Percentiles rank a stretch among this genome's conserved stretches.
phyloP scores from a whole-genome alignment of 1,140 invertebrate genomes.

The Drosophila teissieri region DNA sequence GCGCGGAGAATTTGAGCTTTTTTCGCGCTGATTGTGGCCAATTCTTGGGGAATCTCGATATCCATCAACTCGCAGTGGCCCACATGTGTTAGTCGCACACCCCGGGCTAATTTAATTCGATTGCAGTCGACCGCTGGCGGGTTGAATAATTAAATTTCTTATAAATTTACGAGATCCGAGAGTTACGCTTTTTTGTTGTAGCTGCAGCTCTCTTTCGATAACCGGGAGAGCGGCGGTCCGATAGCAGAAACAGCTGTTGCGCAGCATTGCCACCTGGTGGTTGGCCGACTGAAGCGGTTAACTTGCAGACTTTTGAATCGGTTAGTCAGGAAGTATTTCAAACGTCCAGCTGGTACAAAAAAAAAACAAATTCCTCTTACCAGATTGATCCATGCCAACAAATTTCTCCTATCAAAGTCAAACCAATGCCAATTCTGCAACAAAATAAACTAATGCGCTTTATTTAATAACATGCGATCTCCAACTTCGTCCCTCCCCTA shows the following conservation, averaged over 20 bases:
- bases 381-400: no score
- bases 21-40: conserved; percentile 27
- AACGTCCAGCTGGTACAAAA: no score
- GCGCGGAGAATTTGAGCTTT: conserved; percentile 31
- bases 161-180: conserved; percentile 37
- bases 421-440: no score
- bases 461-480: no score
- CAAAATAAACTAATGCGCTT: no score
- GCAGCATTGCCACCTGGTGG: conserved; percentile 12
- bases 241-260: conserved; percentile 33
- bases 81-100: conserved; percentile 16
- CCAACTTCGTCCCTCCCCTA: no score
- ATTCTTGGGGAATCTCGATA: conserved; percentile 11
- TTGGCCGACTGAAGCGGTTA: not conserved
- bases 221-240: conserved; percentile 7
- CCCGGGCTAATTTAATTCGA: conserved; percentile 31
- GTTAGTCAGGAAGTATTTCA: not conserved
- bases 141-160: conserved; percentile 48
- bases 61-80: conserved; percentile 13
- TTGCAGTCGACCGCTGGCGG: conserved; percentile 2
- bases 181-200: conserved; percentile 43
- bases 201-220: conserved; percentile 30
- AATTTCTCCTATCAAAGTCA: no score
- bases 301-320: not conserved
- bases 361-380: no score